These are phyloP conservation scores for Loxodonta africana DNA, from an alignment of 2,113 vertebrate species.

Conservation along the genomic window DNA sequence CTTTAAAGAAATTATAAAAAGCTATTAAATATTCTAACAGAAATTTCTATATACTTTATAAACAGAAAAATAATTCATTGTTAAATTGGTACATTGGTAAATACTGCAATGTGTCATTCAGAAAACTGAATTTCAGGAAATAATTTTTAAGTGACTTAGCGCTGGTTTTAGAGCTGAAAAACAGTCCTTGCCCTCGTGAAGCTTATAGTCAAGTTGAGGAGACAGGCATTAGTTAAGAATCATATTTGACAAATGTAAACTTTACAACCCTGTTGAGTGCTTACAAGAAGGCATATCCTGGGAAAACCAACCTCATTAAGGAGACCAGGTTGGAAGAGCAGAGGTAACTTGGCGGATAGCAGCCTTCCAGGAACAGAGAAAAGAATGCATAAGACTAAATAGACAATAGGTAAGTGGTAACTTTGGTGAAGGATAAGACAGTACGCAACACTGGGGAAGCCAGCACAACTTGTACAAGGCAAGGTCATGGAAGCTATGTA, in stretches of 20 bases:
- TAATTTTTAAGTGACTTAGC: conserved; percentile 38
- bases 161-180: background rate
- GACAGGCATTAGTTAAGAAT: background rate
- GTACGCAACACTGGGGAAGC: no score
- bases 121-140: conserved; percentile 13
- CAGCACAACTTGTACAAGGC: no score
- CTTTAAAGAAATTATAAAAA: conserved; percentile 22
- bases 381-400: background rate
- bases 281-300: background rate
- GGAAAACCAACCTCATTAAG: background rate
- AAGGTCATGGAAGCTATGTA: no score
- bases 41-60: conserved; percentile 8
- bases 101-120: background rate
- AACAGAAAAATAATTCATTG: conserved; percentile 5
- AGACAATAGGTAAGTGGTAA: no score
- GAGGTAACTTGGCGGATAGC: background rate
- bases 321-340: background rate
- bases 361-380: background rate
- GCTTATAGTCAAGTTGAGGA: background rate
- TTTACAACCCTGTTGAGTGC: background rate
- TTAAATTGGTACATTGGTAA: conserved; percentile 29
- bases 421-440: no score
- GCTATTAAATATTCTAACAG: background rate
- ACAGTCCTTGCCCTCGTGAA: background rate
- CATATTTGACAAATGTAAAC: background rate